Evolutionary conservation across 64 coral and sea anemone genomes (phyloP).

Genomic region (Acropora yongei): DNA sequence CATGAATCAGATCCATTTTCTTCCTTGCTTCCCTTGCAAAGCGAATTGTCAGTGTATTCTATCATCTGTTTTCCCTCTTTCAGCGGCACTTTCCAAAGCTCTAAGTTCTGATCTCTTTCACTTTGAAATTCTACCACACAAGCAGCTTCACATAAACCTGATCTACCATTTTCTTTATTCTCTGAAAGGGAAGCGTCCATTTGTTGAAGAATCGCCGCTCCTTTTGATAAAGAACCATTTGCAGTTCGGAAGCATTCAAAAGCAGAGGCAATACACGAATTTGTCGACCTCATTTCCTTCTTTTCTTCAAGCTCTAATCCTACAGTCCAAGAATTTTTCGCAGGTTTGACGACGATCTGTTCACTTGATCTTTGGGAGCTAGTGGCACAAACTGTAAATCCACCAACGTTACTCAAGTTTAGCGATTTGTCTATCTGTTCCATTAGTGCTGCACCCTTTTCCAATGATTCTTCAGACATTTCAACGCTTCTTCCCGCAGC

Average conservation of each 20-base stretch:
- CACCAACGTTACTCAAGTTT: neutral
- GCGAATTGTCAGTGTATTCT: neutral
- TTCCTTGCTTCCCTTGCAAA: neutral
- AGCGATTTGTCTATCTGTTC: conserved; percentile 15
- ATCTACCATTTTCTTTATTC: no score
- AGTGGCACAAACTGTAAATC: neutral
- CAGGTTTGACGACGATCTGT: neutral
- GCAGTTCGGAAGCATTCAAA: neutral
- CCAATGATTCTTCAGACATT: conserved; percentile 27
- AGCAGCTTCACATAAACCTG: no score
- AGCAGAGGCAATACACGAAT: neutral
- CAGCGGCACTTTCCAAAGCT: neutral
- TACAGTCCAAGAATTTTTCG: neutral
- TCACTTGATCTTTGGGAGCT: neutral
- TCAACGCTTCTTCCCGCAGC: conserved; percentile 43
- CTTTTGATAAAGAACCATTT: neutral
- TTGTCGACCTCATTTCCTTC: neutral
- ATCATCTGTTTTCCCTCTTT: neutral
- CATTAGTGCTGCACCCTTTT: conserved; percentile 39
- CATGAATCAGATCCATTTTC: neutral
- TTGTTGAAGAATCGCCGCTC: neutral
- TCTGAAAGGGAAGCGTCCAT: no score
- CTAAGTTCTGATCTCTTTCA: neutral
- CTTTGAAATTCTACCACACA: neutral
- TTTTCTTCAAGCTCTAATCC: neutral